A percentile compares a stretch with the other conserved stretches of the same genome.
Evolutionary conservation across 2,888 invertebrate genomes (phyloP).

Genomic region (Andrena bicolor): DNA sequence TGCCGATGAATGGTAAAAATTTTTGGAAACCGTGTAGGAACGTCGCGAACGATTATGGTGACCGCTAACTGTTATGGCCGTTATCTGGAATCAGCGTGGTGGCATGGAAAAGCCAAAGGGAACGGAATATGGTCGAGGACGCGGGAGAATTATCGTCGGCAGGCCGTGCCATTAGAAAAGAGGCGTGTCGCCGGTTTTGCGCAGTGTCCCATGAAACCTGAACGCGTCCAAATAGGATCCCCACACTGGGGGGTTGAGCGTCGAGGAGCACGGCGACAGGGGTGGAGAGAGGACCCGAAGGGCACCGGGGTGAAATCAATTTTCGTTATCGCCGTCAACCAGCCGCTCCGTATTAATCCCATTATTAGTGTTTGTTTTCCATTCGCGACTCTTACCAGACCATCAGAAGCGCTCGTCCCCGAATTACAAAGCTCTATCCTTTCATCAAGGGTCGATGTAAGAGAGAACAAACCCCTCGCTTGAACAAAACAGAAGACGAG

Average conservation of each 20-base stretch:
- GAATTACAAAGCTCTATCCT: constrained; percentile 10
- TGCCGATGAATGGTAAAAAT: not conserved
- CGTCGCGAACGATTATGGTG: not conserved
- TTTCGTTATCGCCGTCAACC: constrained; percentile 82
- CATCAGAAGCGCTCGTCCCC: not conserved
- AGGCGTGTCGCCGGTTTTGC: constrained; percentile 77
- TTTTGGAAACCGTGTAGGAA: not conserved
- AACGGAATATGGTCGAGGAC: constrained; percentile 52
- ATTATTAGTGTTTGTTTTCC: constrained; percentile 75
- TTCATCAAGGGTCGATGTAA: not conserved
- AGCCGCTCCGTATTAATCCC: constrained; percentile 77
- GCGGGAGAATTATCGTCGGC: constrained; percentile 53
- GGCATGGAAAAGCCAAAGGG: constrained; percentile 17
- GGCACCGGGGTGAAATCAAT: constrained; percentile 80
- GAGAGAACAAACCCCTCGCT: too few species aligned
- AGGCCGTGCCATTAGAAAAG: constrained; percentile 70
- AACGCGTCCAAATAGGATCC: constrained; percentile 69
- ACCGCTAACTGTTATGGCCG: not conserved
- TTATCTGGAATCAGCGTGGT: constrained; percentile 17
- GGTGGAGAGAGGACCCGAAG: constrained; percentile 20
- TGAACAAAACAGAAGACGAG: too few species aligned
- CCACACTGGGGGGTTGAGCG: constrained; percentile 46
- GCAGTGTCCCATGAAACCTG: constrained; percentile 80
- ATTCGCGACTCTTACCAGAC: constrained; percentile 47
- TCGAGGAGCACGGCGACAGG: constrained; percentile 24